Evolutionary conservation across 2,113 vertebrate genomes (phyloP), one percentile per base, ranked within the genome.

Genomic region (Ammodytes dubius): DNA sequence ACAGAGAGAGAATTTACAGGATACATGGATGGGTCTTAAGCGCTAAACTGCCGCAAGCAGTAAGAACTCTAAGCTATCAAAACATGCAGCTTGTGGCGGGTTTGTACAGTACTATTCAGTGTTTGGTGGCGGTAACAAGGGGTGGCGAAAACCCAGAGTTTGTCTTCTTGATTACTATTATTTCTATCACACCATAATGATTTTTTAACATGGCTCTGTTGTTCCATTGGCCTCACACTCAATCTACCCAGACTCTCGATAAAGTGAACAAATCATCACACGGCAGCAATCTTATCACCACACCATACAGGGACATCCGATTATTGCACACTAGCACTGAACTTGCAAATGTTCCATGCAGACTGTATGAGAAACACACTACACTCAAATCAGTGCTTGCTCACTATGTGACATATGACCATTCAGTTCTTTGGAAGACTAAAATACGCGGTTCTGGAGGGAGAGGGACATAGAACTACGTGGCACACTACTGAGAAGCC

Each of bases 271-370:
- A 47, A 78, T 72, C 50, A 78, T 56, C 53, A 43, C 74, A 66
- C 42, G 70, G 84, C 73, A 86, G 86, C 66, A 73, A 37, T 80
- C 64, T 43, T 27, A 61, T 77, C 70, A 77, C 81, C 79, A 70
- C 79, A 66, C 68, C 86, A 65, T 58, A 90, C 70, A 80, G 78
- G 78, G 82, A 87, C 78, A 81, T 87, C 83, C 63, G 89, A 86
- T 91, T 94, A 93, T 94, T 94, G 93, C 92, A 95, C 93, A 91
- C 88, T 43, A 92, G 94, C 91, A 92, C 90, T 92, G 90, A 92
- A 90, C 91, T 92, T 90, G 88, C 89, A 90, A 89, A 89, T 85
- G 90, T 93, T 90, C 27, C 90, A 93, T 93, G 92, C 91, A 90
- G 87, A 84, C 91, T 82, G 86, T 77, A 91, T 79, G 86, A 86